Evolutionary conservation across 2,113 vertebrate genomes (phyloP), one percentile per base, ranked within the genome.

Genomic region (Phalacrocorax brasilianus): DNA sequence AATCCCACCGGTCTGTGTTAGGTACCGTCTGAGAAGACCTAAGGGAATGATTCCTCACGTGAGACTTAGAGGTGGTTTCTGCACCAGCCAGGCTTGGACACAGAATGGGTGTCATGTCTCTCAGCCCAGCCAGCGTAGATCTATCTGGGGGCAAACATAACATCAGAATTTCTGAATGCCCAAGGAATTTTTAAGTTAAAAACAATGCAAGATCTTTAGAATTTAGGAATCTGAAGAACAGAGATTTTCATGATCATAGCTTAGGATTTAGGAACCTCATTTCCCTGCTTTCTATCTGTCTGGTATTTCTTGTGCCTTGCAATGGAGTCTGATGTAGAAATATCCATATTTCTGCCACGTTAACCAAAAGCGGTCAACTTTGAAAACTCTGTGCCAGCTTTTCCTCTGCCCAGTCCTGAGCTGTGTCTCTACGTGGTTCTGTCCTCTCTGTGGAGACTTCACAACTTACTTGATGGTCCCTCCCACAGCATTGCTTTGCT

Each of bases 351-450:
- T 70, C 22, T 68, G 23, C 18, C 11, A 20, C 12, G 12, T 47
- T 78, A 81, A 20, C 5, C 6, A 26, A 5, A 78, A 72, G 38
- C 3, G 78, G 28, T 8, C 42, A 59, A 14, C 18, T 75, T 72
- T 23, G 26, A 78, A 38, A 67, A 44, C 11, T 56, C 38, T 26
- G 8, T 12, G 4, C 2, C 17, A 47, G 3, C n/a, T 67, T 67
- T 78, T 4, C 20, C 15, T 55, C 62, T 63, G 10, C 12, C 33
- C 15, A 15, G n/a, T 12, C 45, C 30, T 0, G 0, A 61, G 9
- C 0, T 73, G 20, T n/a, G 12, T 56, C 20, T 61, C 15, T 33
- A 0, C 3, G 2, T 14, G 42, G 11, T 5, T 66, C 49, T 74
- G 4, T 26, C 5, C 11, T 42, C 8, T 14, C 30, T 52, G 8